Evolutionary conservation across 2,797 vertebrate species (phyloP), one percentile per base, ranked within the genome.

Genomic region (Glyptemys insculpta): DNA sequence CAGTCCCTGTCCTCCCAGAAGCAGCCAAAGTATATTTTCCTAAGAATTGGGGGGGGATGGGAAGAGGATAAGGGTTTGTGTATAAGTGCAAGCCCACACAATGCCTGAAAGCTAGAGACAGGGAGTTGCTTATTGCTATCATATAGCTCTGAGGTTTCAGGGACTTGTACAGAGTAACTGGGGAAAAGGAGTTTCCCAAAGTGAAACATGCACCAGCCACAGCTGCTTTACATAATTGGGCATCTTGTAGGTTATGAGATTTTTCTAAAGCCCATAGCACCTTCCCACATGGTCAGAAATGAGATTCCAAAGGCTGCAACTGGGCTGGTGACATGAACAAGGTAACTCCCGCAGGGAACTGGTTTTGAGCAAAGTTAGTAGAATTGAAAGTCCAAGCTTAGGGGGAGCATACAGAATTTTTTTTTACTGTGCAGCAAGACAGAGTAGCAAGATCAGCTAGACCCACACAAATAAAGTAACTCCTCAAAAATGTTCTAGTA

Each of bases 201-300:
- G 83, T 76, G 34, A 56, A 53, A 49, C 0, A 14, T 3, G 31
- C 76, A 41, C 5, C 23, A 21, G 2, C 1, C 16, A 78, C 53
- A 3, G 11, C 25, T 49, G 41, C 85, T 79, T 27, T 62, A 41
- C 2, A 19, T 57, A 5, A 21, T 50, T 47, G 3, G 56, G 41
- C 21, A 19, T 31, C 27, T 15, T 29, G 3, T 2, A 21, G 41
- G 6, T 79, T 91, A 91, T 90, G 23, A 76, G 62, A 76, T 54
- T 97, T 96, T 97, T 57, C 74, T 95, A 96, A 95, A 96, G 84
- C 25, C 31, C 34, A 56, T 65, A 3, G 56, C 87, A 49, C 37
- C 83, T 87, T 91, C 86, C 88, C 86, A 81, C 91, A 76, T 47
- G 6, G 44, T 0, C 85, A 8, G 50, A 37, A 47, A 44, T 74